Evolutionary conservation across 1,140 invertebrate genomes (phyloP).

Genomic region (Ceratosolen fusciceps): DNA sequence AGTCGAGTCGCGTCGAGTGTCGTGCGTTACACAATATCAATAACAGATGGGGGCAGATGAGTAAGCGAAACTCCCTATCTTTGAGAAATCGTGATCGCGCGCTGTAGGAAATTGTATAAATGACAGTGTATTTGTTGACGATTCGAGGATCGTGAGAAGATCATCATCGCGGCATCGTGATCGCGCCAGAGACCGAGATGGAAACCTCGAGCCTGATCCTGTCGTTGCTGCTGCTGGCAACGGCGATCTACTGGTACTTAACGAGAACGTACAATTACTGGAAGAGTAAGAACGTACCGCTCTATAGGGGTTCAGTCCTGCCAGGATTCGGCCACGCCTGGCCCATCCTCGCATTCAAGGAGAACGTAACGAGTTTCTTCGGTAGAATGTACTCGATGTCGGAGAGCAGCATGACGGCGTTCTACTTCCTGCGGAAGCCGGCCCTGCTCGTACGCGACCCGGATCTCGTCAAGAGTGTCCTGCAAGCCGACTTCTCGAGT

Average conservation of each 20-base stretch:
- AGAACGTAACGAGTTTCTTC: conserved; percentile 37
- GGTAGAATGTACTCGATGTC: conserved; percentile 48
- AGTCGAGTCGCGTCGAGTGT: too few relatives aligned
- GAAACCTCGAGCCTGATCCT: too few relatives aligned
- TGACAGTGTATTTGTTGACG: too few relatives aligned
- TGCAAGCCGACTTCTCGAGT: conserved; percentile 60
- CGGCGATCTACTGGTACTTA: conserved; percentile 48
- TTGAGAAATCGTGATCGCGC: too few relatives aligned
- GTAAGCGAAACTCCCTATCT: too few relatives aligned
- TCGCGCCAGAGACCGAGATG: too few relatives aligned
- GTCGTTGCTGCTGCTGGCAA: too few relatives aligned
- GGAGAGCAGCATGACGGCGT: conserved; percentile 55
- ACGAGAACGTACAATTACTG: conserved; percentile 65
- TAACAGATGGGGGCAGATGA: too few relatives aligned
- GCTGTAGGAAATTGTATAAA: too few relatives aligned
- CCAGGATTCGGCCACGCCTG: conserved; percentile 57
- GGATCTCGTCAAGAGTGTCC: conserved; percentile 56
- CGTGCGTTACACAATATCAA: too few relatives aligned
- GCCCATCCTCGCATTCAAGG: conserved; percentile 36
- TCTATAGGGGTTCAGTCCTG: conserved; percentile 51
- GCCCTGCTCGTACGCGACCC: conserved; percentile 59
- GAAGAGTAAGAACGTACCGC: conserved; percentile 65
- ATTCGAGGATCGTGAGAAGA: too few relatives aligned
- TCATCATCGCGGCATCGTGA: too few relatives aligned
- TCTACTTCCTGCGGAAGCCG: conserved; percentile 54